These are phyloP conservation scores for Agrotis puta DNA, from an alignment of 2,888 invertebrate genomes.

Conservation along the genomic window DNA sequence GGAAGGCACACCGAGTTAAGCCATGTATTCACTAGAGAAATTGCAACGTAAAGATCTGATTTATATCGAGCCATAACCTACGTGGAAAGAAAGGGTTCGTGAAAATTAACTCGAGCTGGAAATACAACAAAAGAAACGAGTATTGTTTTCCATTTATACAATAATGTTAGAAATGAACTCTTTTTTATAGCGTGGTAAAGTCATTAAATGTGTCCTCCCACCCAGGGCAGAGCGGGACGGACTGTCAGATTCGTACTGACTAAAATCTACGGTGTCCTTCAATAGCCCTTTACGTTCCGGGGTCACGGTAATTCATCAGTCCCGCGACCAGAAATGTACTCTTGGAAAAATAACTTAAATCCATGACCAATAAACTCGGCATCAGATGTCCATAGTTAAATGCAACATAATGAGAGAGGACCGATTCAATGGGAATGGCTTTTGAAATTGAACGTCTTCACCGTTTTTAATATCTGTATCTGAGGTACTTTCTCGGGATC, in stretches of 20 bases:
- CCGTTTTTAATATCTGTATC: conserved; percentile 50
- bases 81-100: neutral
- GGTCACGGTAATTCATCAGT: no score
- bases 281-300: no score
- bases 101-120: conserved; percentile 1
- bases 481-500: conserved; percentile 21
- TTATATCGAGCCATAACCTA: conserved; percentile 20
- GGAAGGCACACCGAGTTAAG: conserved; percentile 67
- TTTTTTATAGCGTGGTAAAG: neutral
- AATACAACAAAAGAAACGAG: neutral
- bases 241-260: no score
- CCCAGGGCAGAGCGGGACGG: no score
- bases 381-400: conserved; percentile 28
- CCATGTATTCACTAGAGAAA: conserved; percentile 57
- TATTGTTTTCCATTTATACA: neutral
- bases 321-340: neutral
- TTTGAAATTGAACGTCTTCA: conserved; percentile 38
- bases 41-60: conserved; percentile 50
- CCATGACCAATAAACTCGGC: conserved; percentile 6
- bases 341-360: neutral
- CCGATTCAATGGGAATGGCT: conserved; percentile 34
- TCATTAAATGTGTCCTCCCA: no score
- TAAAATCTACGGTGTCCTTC: no score
- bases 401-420: conserved; percentile 27
- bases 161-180: neutral